Conservation (phyloP, 53 echinoderm and acorn worm species). For the Zoroaster sp. region DNA sequence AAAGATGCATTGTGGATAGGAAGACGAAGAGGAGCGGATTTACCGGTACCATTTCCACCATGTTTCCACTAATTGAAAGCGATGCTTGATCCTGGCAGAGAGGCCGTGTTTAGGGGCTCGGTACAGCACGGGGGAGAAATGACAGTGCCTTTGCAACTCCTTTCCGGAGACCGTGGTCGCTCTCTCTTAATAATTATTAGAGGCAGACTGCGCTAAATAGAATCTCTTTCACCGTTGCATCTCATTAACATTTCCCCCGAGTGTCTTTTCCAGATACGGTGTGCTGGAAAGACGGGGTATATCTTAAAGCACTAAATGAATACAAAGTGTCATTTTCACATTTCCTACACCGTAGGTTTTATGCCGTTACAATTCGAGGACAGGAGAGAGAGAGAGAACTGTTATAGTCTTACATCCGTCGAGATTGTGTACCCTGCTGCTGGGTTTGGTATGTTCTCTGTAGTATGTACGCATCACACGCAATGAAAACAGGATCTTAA, state of each 20-base stretch:
- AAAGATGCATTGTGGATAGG: too few species aligned
- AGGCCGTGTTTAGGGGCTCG: too few species aligned
- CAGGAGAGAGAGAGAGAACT: neutral
- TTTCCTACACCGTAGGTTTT: neutral
- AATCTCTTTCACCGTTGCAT: neutral
- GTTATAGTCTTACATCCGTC: neutral
- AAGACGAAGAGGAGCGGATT: too few species aligned
- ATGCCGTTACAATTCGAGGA: neutral
- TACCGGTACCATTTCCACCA: too few species aligned
- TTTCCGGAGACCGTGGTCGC: too few species aligned
- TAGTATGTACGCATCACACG: neutral
- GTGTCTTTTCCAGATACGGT: neutral
- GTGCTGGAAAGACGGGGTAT: neutral
- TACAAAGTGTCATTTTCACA: neutral
- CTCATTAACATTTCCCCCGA: neutral
- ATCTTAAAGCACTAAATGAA: neutral
- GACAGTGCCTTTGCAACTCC: too few species aligned
- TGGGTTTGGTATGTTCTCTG: neutral
- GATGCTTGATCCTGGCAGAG: too few species aligned
- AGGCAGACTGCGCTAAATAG: neutral
- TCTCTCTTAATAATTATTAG: too few species aligned
- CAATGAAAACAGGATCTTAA: neutral
- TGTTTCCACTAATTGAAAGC: too few species aligned
- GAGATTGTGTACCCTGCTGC: neutral
- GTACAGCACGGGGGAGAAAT: too few species aligned